These are phyloP conservation scores for Callosobruchus maculatus DNA, from an alignment of 2,888 invertebrate genomes.

Conservation along the genomic window DNA sequence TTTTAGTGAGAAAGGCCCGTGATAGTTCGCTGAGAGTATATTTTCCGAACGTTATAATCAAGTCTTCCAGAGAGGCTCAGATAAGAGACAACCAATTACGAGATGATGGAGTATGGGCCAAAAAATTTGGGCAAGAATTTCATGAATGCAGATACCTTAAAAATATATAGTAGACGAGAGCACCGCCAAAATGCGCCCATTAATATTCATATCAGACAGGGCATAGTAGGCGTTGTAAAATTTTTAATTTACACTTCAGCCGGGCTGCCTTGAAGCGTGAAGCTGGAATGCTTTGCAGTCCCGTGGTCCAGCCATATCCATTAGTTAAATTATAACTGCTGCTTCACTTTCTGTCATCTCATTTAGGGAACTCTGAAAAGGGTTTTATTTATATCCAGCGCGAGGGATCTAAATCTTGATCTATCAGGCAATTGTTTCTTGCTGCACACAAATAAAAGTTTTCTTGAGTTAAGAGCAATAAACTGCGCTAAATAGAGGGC, in stretches of 20 bases:
- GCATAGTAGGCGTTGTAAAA: not conserved
- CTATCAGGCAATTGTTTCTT: not conserved
- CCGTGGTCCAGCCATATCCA: not conserved
- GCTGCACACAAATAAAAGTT: too few relatives aligned
- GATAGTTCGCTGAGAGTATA: too few relatives aligned
- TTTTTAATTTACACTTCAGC: not conserved
- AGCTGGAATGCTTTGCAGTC: not conserved
- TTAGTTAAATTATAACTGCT: not conserved
- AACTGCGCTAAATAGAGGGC: too few relatives aligned
- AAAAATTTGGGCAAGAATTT: not conserved
- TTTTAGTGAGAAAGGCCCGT: too few relatives aligned
- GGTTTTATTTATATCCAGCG: not conserved
- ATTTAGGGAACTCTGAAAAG: not conserved
- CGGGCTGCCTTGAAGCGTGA: not conserved
- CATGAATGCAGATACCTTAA: not conserved
- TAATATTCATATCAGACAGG: not conserved
- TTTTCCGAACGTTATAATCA: not conserved
- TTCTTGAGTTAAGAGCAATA: too few relatives aligned
- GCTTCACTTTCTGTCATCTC: not conserved
- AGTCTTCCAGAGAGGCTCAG: not conserved
- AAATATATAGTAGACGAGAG: not conserved
- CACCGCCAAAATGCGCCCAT: not conserved
- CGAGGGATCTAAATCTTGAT: not conserved
- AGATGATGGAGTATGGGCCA: not conserved
- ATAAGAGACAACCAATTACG: not conserved